Base-by-base conservation (phyloP, 2,113 vertebrate genomes). In the Rhinichthys klamathensis region DNA sequence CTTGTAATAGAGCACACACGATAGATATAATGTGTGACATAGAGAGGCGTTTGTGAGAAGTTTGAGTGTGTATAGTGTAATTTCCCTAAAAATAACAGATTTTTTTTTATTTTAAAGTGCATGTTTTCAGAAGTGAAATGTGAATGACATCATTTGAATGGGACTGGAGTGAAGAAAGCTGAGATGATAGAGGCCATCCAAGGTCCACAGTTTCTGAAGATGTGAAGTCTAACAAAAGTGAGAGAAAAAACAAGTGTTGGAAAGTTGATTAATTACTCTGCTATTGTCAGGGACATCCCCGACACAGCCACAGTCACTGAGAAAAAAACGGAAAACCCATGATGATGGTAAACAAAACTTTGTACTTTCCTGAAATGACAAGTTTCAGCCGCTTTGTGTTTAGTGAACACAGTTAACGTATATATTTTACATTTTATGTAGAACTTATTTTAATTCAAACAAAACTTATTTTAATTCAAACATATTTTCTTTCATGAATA, bases 1-100 rank as follows among this genome's bases (percentile, higher is more conserved):
- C 32, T 61, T 72, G 80, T 58, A 77, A 58, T 41, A 77, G 80
- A 78, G 63, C 49, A 85, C 44, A 70, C 60, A 51, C 15, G 65
- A 38, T 56, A 54, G 32, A 56, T 23, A 38, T n/a, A 30, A 65
- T 67, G 41, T 46, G 25, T 51, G 79, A 23, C 27, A 49, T 32
- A 16, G 23, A 16, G n/a, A 27, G 38, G 38, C 12, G 27, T 76
- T 32, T 27, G 73, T 21, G 2, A 35, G 16, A 21, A 11, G 18
- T 70, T 3, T 41, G 18, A 8, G 54, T 56, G 54, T 23, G 18
- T 23, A 23, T 69, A 16, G 56, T 63, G 77, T 6, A 38, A 44
- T n/a, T 61, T 25, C 12, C 12, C 12, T 61, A 79, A 79, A n/a
- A 61, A 60, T 5, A 41, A 4, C 16, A 23, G 49, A 23, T 4